phyloP scores from a whole-genome alignment of 2,113 vertebrate species.

The Pollachius pollachius region DNA sequence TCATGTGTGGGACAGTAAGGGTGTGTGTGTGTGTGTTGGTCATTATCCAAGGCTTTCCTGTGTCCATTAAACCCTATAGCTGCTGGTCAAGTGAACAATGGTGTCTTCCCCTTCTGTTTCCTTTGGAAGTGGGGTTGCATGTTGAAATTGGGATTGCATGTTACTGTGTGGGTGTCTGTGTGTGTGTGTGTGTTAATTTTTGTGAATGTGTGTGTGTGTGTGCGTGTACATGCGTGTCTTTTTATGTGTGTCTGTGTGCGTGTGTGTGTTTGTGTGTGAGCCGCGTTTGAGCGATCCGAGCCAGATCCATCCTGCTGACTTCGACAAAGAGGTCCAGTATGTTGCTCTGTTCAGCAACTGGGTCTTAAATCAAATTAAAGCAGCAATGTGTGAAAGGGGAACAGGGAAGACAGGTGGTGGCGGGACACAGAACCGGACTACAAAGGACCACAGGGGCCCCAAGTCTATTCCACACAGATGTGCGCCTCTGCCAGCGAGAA shows the following conservation, averaged over 20 bases:
- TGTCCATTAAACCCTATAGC: constrained; percentile 50
- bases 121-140: constrained; percentile 38
- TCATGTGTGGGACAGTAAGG: constrained; percentile 27
- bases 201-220: constrained; percentile 20
- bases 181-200: not conserved
- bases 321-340: constrained; percentile 31
- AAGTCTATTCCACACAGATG: constrained; percentile 11
- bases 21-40: constrained; percentile 29
- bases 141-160: not conserved
- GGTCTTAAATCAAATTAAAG: constrained; percentile 38
- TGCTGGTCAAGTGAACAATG: constrained; percentile 68
- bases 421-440: not conserved
- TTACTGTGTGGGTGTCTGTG: too few species aligned
- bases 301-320: constrained; percentile 39
- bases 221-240: constrained; percentile 25
- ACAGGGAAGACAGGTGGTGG: constrained; percentile 1
- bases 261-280: constrained; percentile 8
- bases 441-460: not conserved
- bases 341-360: constrained; percentile 17
- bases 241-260: constrained; percentile 10
- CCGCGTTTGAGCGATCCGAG: constrained; percentile 33
- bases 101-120: constrained; percentile 65
- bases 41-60: constrained; percentile 52
- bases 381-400: constrained; percentile 1
- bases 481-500: constrained; percentile 12